These are phyloP conservation scores for Argentina silus DNA, from an alignment of 2,797 vertebrate species.

Conservation along the genomic window DNA sequence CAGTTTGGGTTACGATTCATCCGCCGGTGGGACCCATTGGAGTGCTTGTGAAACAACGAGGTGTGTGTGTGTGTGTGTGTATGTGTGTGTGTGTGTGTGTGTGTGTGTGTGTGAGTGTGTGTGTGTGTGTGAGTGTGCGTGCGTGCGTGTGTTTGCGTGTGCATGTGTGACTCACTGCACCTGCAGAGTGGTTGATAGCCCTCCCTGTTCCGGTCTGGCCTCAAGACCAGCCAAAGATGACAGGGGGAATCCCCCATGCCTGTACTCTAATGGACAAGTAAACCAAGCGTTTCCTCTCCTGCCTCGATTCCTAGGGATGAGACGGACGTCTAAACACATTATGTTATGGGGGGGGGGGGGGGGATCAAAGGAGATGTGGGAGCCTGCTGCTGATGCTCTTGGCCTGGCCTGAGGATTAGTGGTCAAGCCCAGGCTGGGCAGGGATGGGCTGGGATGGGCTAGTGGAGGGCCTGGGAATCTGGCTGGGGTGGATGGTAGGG, in stretches of 20 bases:
- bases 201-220: conserved; percentile 33
- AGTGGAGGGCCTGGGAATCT: conserved; percentile 37
- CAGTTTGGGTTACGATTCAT: conserved; percentile 39
- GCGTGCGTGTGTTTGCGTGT: conserved; percentile 21
- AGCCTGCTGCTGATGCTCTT: conserved; percentile 58
- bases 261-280: conserved; percentile 30
- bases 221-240: conserved; percentile 47
- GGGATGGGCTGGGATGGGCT: conserved; percentile 16
- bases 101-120: conserved; percentile 16
- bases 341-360: conserved; percentile 33
- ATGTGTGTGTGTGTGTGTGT: conserved; percentile 9
- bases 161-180: conserved; percentile 33
- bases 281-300: conserved; percentile 27
- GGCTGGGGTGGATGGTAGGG: background rate
- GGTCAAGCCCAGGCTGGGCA: conserved; percentile 46
- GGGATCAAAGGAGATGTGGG: conserved; percentile 61
- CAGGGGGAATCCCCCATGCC: conserved; percentile 32
- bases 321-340: conserved; percentile 60
- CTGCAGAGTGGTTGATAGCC: conserved; percentile 51
- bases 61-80: conserved; percentile 20
- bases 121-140: conserved; percentile 22
- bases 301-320: conserved; percentile 34
- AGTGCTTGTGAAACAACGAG: background rate
- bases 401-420: conserved; percentile 48
- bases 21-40: conserved; percentile 18